These are phyloP conservation scores for Nomia melanderi DNA, from an alignment of 1,140 invertebrate species.

Conservation along the genomic window DNA sequence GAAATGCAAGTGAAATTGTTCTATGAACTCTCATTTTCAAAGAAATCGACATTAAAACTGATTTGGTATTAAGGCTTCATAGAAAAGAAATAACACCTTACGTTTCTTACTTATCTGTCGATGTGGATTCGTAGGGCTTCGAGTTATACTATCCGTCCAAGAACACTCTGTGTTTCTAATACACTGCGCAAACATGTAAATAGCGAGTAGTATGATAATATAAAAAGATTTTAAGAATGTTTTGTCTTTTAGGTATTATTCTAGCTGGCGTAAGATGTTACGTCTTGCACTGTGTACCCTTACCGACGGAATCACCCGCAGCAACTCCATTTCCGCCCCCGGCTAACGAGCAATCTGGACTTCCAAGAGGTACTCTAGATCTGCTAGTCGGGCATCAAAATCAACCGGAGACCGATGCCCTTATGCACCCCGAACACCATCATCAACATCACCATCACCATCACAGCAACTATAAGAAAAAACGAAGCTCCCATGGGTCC, in stretches of 20 bases:
- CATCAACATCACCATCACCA: constrained; percentile 69
- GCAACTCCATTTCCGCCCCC: constrained; percentile 71
- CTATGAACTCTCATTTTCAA: too few species aligned
- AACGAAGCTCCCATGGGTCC: constrained; percentile 75
- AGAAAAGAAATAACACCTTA: too few species aligned
- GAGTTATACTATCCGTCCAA: too few species aligned
- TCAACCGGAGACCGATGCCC: constrained; percentile 73
- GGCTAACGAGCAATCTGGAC: constrained; percentile 62
- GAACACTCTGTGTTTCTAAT: too few species aligned
- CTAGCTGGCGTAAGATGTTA: constrained; percentile 76
- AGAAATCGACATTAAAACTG: too few species aligned
- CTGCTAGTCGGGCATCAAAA: constrained; percentile 74
- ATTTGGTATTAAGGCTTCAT: too few species aligned
- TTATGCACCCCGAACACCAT: constrained; percentile 67
- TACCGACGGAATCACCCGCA: constrained; percentile 73
- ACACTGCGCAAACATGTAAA: too few species aligned
- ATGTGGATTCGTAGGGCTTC: too few species aligned
- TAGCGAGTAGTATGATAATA: too few species aligned
- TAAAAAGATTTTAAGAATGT: neutral
- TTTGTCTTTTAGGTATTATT: constrained; percentile 68
- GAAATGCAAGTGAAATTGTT: too few species aligned
- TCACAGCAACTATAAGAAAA: constrained; percentile 75
- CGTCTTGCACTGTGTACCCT: constrained; percentile 74
- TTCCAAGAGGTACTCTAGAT: constrained; percentile 69
- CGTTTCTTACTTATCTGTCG: too few species aligned